These are phyloP conservation scores for Ophiothrix spiculata DNA, from an alignment of 35 echinoderm and acorn worm genomes.

Conservation along the genomic window DNA sequence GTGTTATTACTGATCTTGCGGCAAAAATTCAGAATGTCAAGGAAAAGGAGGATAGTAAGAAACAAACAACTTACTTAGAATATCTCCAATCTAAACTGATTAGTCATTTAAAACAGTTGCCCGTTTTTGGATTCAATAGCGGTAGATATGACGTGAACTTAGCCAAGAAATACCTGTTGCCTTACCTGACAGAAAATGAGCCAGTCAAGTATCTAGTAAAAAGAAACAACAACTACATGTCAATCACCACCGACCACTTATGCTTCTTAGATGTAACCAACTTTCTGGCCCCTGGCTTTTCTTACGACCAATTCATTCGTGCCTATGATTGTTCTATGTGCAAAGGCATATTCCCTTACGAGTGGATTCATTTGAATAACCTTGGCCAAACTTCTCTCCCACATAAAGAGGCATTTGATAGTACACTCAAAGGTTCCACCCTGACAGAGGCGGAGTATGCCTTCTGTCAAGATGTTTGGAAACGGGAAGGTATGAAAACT, in stretches of 20 bases:
- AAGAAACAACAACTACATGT: background rate
- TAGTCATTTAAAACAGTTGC: background rate
- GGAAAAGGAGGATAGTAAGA: background rate
- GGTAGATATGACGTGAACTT: conserved; percentile 52
- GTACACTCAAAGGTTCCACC: background rate
- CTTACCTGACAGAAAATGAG: background rate
- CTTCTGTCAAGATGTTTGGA: conserved; percentile 35
- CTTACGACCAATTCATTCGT: conserved; percentile 16
- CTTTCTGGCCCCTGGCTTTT: conserved; percentile 38
- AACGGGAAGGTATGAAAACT: conserved; percentile 23
- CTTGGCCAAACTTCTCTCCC: conserved; percentile 8
- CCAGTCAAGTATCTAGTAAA: conserved; percentile 13
- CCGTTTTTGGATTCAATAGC: conserved; percentile 49
- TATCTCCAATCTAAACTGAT: background rate
- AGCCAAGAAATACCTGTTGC: background rate
- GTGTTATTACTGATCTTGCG: background rate
- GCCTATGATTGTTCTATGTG: conserved; percentile 14
- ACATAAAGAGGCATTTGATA: conserved; percentile 14
- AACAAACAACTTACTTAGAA: background rate
- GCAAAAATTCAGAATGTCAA: background rate
- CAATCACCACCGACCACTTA: background rate
- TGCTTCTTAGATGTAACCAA: conserved; percentile 31
- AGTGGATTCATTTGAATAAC: conserved; percentile 37
- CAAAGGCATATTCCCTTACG: conserved; percentile 28
- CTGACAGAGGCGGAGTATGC: conserved; percentile 18